Evolutionary conservation across 2,797 vertebrate genomes (phyloP).

Genomic region (Crocodylus rhombifer): DNA sequence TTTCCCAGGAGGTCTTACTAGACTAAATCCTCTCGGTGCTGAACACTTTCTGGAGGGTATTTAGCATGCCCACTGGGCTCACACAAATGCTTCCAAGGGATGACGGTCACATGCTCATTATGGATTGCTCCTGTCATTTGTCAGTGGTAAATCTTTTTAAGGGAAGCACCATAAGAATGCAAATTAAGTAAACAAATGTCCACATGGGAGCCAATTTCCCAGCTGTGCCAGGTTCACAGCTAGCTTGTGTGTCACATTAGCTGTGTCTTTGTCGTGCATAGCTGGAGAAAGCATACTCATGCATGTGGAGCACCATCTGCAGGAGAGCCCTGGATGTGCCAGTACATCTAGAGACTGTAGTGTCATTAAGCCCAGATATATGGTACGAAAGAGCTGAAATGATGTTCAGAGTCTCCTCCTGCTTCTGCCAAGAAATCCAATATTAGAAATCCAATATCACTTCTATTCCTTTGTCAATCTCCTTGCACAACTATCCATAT

Average conservation of each 20-base stretch:
- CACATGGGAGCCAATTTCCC: neutral
- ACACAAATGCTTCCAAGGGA: too few species aligned
- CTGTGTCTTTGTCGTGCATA: neutral
- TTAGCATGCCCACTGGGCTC: neutral
- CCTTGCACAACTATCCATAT: fast-evolving
- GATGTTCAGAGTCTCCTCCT: neutral
- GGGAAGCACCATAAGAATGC: neutral
- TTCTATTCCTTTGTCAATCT: fast-evolving
- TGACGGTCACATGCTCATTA: neutral
- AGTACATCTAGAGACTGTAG: neutral
- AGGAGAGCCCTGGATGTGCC: neutral
- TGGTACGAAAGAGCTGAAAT: neutral
- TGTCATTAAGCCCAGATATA: neutral
- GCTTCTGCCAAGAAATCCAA: fast-evolving
- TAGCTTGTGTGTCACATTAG: neutral
- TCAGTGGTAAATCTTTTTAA: neutral
- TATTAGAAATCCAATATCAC: fast-evolving
- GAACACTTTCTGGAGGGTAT: neutral
- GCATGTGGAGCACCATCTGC: neutral
- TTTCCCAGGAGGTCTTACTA: neutral
- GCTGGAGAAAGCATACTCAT: neutral
- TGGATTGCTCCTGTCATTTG: neutral
- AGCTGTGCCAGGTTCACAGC: neutral
- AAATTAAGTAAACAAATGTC: neutral
- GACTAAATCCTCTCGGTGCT: neutral